These are phyloP conservation scores for Plotosus lineatus DNA, from an alignment of 2,113 vertebrate species.

Conservation along the genomic window DNA sequence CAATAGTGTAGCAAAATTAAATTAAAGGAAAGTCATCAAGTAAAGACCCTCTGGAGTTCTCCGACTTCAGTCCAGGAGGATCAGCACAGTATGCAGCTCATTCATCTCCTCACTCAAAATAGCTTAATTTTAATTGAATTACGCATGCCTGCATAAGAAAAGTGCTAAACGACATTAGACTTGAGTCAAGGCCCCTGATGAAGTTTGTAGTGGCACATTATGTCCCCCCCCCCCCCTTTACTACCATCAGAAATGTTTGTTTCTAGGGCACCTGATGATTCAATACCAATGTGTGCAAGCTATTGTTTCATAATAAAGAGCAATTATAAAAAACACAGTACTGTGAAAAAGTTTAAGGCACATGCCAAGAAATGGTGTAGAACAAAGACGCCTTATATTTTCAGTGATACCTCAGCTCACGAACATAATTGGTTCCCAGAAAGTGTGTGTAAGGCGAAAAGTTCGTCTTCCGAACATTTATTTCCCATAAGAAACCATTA, in stretches of 20 bases:
- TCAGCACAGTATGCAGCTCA: neutral
- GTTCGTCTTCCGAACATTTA: no score
- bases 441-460: no score
- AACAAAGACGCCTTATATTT: no score
- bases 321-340: constrained; percentile 36
- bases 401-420: no score
- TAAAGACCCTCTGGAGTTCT: constrained; percentile 1
- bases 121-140: constrained; percentile 14
- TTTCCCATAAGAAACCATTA: no score
- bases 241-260: neutral
- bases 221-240: neutral
- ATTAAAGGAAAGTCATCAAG: constrained; percentile 15
- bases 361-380: no score
- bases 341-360: no score
- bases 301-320: neutral
- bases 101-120: constrained; percentile 9
- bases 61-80: neutral
- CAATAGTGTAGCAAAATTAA: constrained; percentile 18
- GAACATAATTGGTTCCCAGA: no score
- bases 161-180: neutral
- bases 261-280: neutral
- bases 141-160: neutral
- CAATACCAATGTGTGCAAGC: neutral
- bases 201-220: neutral
- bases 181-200: constrained; percentile 5